Percentiles rank a stretch among this genome's conserved stretches.
Conservation (phyloP, 2,888 invertebrate species). For the Andrena chrysosceles region DNA sequence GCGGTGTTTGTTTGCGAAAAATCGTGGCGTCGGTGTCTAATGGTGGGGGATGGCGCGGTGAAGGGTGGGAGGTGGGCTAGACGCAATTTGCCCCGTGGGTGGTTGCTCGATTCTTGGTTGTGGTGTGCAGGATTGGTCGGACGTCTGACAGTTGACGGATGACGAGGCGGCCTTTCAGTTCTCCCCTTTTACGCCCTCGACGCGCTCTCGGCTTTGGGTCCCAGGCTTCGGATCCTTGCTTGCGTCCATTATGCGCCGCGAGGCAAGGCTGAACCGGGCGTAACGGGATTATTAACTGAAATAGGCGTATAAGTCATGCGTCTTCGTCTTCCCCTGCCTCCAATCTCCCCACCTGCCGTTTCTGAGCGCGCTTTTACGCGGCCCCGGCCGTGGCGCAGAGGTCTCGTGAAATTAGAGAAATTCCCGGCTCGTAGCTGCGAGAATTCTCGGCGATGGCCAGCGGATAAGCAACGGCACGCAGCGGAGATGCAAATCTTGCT, state of each 20-base stretch:
- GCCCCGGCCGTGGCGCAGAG: conserved; percentile 1
- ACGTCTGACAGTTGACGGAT: conserved; percentile 85
- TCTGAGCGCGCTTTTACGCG: background rate
- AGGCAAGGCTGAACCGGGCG: conserved; percentile 63
- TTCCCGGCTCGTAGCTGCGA: conserved; percentile 53
- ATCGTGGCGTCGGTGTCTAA: background rate
- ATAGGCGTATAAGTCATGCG: conserved; percentile 77
- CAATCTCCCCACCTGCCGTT: background rate
- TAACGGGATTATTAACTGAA: conserved; percentile 82
- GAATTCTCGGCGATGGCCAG: conserved; percentile 56
- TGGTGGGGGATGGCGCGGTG: conserved; percentile 6
- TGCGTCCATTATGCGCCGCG: conserved; percentile 78
- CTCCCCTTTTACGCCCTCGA: conserved; percentile 78
- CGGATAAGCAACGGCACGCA: conserved; percentile 57
- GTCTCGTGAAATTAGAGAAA: conserved; percentile 60
- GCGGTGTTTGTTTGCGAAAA: conserved; percentile 15
- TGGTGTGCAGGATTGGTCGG: conserved; percentile 82
- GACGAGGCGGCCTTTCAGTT: conserved; percentile 83
- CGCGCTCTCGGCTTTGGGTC: conserved; percentile 55
- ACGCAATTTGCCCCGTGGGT: conserved; percentile 81
- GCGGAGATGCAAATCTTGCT: conserved; percentile 58
- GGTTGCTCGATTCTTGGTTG: conserved; percentile 77
- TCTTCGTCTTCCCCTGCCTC: conserved; percentile 48
- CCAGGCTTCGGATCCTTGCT: conserved; percentile 67
- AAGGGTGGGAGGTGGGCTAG: conserved; percentile 61